Conservation (phyloP, 2,797 vertebrate species). For the Merluccius polli region DNA sequence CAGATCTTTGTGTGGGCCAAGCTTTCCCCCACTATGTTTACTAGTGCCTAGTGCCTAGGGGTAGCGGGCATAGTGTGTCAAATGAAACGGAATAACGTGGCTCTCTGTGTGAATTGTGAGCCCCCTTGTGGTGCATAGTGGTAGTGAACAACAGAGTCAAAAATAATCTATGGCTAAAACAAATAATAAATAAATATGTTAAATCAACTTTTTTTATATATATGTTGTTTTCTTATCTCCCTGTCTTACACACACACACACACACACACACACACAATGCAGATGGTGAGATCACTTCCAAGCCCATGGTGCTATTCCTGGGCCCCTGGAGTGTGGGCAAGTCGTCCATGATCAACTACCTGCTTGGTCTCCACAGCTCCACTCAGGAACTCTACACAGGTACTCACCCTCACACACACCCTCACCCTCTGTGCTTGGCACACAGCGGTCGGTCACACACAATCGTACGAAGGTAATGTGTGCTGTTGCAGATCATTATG, state of each 20-base stretch:
- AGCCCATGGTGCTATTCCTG: slow-evolving; percentile 96
- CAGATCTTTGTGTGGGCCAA: slow-evolving; percentile 31
- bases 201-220: neutral
- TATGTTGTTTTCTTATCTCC: neutral
- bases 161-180: neutral
- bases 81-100: slow-evolving; percentile 12
- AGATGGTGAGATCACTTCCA: slow-evolving; percentile 96
- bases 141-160: slow-evolving; percentile 13
- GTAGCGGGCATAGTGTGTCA: slow-evolving; percentile 22
- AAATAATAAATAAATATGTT: neutral
- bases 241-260: neutral
- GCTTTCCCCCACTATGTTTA: slow-evolving; percentile 38
- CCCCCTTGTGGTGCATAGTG: slow-evolving; percentile 46
- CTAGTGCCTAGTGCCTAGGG: slow-evolving; percentile 28
- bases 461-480: neutral
- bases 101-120: slow-evolving; percentile 28
- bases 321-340: slow-evolving; percentile 98
- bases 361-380: slow-evolving; percentile 86
- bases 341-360: slow-evolving; percentile 99
- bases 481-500: neutral
- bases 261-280: slow-evolving; percentile 21
- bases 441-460: no score
- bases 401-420: slow-evolving; percentile 8
- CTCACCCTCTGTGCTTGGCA: neutral
- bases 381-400: slow-evolving; percentile 79